A percentile compares a stretch with the other conserved stretches of the same genome.
These are phyloP conservation scores for Atherix ibis DNA, from an alignment of 2,888 invertebrate genomes.

Conservation along the genomic window DNA sequence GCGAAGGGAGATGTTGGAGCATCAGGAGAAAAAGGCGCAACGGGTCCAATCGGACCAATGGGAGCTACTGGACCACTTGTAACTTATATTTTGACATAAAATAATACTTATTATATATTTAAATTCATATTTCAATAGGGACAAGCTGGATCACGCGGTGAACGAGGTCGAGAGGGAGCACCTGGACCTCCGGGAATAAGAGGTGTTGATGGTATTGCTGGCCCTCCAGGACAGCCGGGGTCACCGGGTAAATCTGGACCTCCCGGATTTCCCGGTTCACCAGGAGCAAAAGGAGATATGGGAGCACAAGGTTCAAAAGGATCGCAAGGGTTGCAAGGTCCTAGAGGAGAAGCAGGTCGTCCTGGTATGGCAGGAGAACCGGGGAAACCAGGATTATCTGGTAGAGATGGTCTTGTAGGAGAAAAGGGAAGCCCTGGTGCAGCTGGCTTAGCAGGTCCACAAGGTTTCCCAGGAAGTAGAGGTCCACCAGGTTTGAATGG, in stretches of 20 bases:
- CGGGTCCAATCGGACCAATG: conserved; percentile 53
- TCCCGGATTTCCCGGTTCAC: conserved; percentile 67
- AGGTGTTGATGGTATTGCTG: conserved; percentile 63
- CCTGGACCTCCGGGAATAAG: conserved; percentile 60
- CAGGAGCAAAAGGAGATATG: conserved; percentile 67
- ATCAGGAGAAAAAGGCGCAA: conserved; percentile 57
- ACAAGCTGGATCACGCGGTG: conserved; percentile 62
- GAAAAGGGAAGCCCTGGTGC: conserved; percentile 66
- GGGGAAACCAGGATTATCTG: conserved; percentile 57
- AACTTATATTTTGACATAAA: conserved; percentile 13
- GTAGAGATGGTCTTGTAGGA: conserved; percentile 64
- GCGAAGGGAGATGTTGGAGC: conserved; percentile 65
- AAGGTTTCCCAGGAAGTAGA: conserved; percentile 69
- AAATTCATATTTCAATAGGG: conserved; percentile 37
- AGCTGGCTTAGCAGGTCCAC: conserved; percentile 53
- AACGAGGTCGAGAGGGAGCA: conserved; percentile 70
- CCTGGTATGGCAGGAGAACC: conserved; percentile 62
- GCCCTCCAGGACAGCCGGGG: conserved; percentile 50
- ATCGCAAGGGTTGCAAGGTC: conserved; percentile 65
- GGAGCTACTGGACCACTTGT: conserved; percentile 46
- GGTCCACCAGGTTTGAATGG: conserved; percentile 63
- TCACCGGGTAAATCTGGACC: conserved; percentile 66
- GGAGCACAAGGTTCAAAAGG: conserved; percentile 63
- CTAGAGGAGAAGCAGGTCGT: conserved; percentile 63
- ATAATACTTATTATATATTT: conserved; percentile 1